phyloP scores from a whole-genome alignment of 2,888 invertebrate genomes.

The Dione vanillae region DNA sequence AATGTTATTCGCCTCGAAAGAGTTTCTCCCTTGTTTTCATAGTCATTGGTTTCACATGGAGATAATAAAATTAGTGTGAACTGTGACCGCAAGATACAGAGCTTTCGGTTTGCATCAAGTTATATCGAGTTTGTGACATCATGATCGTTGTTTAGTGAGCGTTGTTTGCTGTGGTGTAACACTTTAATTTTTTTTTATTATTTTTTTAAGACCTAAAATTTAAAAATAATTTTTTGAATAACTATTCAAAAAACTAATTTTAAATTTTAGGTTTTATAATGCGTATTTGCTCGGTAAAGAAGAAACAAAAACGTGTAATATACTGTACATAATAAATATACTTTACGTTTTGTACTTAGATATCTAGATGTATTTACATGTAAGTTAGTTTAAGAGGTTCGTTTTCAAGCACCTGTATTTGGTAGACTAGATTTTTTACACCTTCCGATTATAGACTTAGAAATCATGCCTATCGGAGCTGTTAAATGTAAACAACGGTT shows the following conservation, averaged over 20 bases:
- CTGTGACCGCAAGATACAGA: slow-evolving; percentile 23
- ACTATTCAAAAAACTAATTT: not conserved
- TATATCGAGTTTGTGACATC: slow-evolving; percentile 22
- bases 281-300: not conserved
- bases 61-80: slow-evolving; percentile 27
- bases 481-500: too few species aligned
- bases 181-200: slow-evolving; percentile 14
- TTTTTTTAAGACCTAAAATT: too few species aligned
- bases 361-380: too few species aligned
- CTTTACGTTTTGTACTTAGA: not conserved
- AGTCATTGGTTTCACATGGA: slow-evolving; percentile 20
- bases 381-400: slow-evolving; percentile 7
- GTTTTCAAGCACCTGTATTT: slow-evolving; percentile 6
- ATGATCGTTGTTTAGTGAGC: slow-evolving; percentile 17
- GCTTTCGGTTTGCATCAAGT: slow-evolving; percentile 23
- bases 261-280: too few species aligned
- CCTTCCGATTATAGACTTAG: not conserved
- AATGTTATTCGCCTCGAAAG: too few species aligned
- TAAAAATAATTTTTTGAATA: not conserved
- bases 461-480: too few species aligned
- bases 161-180: not conserved
- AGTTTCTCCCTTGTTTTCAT: slow-evolving; percentile 21
- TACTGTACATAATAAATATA: too few species aligned
- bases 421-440: not conserved
- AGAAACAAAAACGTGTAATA: slow-evolving; percentile 1